Conservation (phyloP, 1,140 invertebrate genomes). For the Diachasmimorpha longicaudata region DNA sequence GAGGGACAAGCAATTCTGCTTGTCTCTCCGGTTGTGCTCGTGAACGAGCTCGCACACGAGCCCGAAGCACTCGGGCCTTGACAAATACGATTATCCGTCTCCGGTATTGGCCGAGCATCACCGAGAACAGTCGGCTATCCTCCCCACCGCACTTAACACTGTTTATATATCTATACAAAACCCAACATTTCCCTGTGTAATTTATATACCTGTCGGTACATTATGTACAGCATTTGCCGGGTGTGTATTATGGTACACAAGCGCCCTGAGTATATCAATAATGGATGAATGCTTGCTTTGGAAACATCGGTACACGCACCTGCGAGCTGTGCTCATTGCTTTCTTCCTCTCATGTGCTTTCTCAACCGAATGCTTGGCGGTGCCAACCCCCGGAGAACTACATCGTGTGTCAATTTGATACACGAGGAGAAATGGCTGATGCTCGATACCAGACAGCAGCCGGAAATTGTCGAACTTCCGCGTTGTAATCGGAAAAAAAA, state of each 20-base stretch:
- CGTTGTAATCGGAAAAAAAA: too few species aligned
- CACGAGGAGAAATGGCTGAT: too few species aligned
- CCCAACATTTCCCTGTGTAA: background rate
- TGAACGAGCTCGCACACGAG: conserved; percentile 15
- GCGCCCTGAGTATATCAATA: background rate
- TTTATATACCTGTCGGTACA: background rate
- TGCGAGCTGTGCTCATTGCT: background rate
- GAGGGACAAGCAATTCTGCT: background rate
- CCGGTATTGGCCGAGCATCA: conserved; percentile 32
- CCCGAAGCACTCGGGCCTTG: conserved; percentile 29
- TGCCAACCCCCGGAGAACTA: too few species aligned
- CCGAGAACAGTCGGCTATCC: conserved; percentile 21
- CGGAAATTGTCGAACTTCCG: too few species aligned
- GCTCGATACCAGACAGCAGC: too few species aligned
- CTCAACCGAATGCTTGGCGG: too few species aligned
- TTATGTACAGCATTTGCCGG: background rate
- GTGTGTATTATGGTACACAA: background rate
- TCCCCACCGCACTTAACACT: background rate
- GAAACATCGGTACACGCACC: background rate
- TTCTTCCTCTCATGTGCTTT: background rate
- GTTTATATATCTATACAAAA: background rate
- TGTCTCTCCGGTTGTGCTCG: background rate
- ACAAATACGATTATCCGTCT: conserved; percentile 37
- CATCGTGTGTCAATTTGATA: too few species aligned
- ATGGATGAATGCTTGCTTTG: background rate